Base-by-base conservation (phyloP, 2,888 invertebrate genomes). In the Drosophila sordidula region DNA sequence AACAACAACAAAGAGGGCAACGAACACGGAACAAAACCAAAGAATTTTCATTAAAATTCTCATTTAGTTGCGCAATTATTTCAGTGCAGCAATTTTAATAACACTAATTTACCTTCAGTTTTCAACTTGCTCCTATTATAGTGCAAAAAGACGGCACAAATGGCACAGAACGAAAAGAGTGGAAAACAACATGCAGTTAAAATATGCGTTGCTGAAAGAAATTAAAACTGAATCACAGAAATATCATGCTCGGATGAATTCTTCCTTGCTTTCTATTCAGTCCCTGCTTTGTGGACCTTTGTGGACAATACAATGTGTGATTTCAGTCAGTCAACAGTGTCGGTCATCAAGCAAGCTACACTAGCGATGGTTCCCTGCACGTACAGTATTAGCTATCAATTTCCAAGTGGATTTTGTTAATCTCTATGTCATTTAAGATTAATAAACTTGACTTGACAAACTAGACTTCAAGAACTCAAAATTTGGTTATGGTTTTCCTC, bases 51-150 rank as follows among this genome's bases (percentile, higher is more conserved):
- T 86, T 88, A 88, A 86, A 88, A 81, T 74, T 81, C 75, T 88
- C 84, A 85, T 84, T 85, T 76, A 88, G 78, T 74, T 76, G 73
- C 64, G 80, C 89, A 88, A 83, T 88, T 84, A 88, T 78, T 87
- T 75, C 73, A 72, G 75, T 80, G 87, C 80, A 87, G 68, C 80
- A 72, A 89, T 88, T 89, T 87, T 89, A 89, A 87, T 88, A 83
- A 88, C 80, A 83, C 83, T 88, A 88, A 83, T 86, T 88, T 88
- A 77, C 87, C 86, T 86, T 55, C 69, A 88, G 80, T 77, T 79
- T 67, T 52, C 70, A 78, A 67, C 76, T 75, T 49, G 65, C 61
- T 73, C 63, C 64, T 78, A 64, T 44, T 55, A 38, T 34, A 38
- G 16, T 34, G 39, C 61, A 72, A 61, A 78, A 84, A 69, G 75